phyloP scores from a whole-genome alignment of 2,797 vertebrate genomes.

The Salmo trutta region DNA sequence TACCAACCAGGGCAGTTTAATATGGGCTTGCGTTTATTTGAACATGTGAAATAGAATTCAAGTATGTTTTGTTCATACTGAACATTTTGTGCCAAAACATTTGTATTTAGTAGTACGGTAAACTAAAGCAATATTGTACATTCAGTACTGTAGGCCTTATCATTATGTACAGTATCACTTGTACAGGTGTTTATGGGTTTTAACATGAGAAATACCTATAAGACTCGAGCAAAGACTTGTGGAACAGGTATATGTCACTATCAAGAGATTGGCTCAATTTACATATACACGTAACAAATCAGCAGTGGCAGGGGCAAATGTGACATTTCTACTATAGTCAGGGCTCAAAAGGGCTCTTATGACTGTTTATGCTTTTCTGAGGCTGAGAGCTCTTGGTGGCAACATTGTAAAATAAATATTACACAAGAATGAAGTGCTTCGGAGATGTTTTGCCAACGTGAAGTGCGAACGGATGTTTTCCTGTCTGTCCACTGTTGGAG shows the following conservation, averaged over 20 bases:
- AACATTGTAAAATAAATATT: conserved; percentile 20
- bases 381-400: conserved; percentile 5
- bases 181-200: neutral
- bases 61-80: neutral
- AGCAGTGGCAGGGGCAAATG: neutral
- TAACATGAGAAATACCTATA: neutral
- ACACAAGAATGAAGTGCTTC: neutral
- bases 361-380: neutral
- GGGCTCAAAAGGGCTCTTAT: neutral
- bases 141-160: neutral
- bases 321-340: neutral
- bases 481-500: conserved; percentile 8
- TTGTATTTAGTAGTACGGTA: neutral
- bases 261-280: too few species aligned
- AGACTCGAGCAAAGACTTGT: too few species aligned
- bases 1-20: conserved; percentile 15
- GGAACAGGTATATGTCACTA: too few species aligned
- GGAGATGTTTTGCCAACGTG: conserved; percentile 12
- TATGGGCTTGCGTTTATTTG: conserved; percentile 23
- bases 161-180: neutral
- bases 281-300: neutral
- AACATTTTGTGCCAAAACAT: neutral
- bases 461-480: conserved; percentile 5
- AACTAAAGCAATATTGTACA: conserved; percentile 1
- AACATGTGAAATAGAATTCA: neutral